A percentile compares a stretch with the other conserved stretches of the same genome.
These are phyloP conservation scores for Noctilio leporinus DNA, from an alignment of 2,113 vertebrate species.

Conservation along the genomic window DNA sequence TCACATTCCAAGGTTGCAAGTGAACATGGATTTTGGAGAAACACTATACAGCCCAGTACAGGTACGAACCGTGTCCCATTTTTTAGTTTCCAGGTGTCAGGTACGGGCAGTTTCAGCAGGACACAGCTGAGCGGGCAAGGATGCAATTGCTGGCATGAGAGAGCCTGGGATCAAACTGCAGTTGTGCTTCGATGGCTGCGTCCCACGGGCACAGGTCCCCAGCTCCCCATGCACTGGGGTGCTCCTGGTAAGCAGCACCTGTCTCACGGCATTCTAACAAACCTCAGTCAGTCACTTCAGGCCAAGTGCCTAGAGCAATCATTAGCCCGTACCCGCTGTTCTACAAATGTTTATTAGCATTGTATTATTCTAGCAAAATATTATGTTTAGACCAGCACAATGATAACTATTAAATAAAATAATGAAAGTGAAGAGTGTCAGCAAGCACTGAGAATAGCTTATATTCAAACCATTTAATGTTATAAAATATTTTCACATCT, in stretches of 20 bases:
- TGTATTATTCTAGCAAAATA: neutral
- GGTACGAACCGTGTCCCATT: neutral
- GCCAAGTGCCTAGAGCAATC: slow-evolving; percentile 1
- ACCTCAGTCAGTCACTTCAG: slow-evolving; percentile 26
- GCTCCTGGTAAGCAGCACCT: neutral
- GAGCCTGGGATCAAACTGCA: neutral
- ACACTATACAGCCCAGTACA: neutral
- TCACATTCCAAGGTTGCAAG: neutral
- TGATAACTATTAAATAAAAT: slow-evolving; percentile 41
- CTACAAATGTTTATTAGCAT: slow-evolving; percentile 18
- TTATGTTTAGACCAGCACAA: slow-evolving; percentile 11
- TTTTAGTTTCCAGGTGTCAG: neutral
- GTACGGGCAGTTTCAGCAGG: neutral
- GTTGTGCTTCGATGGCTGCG: neutral
- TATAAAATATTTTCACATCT: slow-evolving; percentile 44
- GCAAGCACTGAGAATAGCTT: slow-evolving; percentile 1
- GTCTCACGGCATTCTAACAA: neutral
- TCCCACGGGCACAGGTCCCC: neutral
- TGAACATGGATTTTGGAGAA: neutral
- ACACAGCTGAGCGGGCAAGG: neutral
- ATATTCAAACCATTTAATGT: slow-evolving; percentile 34
- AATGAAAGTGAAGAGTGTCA: slow-evolving; percentile 10
- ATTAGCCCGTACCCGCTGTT: slow-evolving; percentile 1
- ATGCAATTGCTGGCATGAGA: neutral
- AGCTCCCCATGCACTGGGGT: neutral